Percentiles rank a stretch among this genome's conserved stretches.
These are phyloP conservation scores for Grammomys dolichurus DNA, from an alignment of 2,113 vertebrate species.

Conservation along the genomic window DNA sequence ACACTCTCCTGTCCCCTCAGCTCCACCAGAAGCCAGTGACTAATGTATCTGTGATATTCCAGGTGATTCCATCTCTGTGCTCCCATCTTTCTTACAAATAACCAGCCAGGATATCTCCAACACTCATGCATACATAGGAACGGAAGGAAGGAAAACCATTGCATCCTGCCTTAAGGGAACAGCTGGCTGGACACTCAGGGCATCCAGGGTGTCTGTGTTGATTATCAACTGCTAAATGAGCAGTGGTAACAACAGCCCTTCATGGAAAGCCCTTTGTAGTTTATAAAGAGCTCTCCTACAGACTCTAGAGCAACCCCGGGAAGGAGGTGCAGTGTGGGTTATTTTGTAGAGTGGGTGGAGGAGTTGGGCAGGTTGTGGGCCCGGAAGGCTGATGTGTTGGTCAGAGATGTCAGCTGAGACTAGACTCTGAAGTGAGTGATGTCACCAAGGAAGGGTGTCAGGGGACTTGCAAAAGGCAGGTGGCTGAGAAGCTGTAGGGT, in stretches of 20 bases:
- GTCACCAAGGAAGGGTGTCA: background rate
- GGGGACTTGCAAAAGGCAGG: background rate
- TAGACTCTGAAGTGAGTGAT: background rate
- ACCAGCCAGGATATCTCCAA: background rate
- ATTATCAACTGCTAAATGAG: accelerated
- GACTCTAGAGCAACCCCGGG: background rate
- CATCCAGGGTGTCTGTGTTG: accelerated
- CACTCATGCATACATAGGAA: accelerated
- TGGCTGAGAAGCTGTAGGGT: background rate
- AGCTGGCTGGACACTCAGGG: background rate
- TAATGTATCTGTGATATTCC: background rate
- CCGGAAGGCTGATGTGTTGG: background rate
- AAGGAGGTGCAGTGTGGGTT: background rate
- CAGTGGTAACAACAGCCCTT: accelerated
- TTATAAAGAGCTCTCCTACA: background rate
- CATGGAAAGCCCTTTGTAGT: background rate
- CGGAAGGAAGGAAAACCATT: background rate
- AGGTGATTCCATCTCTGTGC: background rate
- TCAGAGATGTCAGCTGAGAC: background rate
- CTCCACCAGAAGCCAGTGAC: background rate
- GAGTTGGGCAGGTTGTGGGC: background rate
- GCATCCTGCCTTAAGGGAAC: background rate
- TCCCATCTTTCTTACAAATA: background rate
- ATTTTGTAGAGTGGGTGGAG: background rate
- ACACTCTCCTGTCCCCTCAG: background rate